Conservation (phyloP, 2,113 vertebrate species). For the Micromys minutus region DNA sequence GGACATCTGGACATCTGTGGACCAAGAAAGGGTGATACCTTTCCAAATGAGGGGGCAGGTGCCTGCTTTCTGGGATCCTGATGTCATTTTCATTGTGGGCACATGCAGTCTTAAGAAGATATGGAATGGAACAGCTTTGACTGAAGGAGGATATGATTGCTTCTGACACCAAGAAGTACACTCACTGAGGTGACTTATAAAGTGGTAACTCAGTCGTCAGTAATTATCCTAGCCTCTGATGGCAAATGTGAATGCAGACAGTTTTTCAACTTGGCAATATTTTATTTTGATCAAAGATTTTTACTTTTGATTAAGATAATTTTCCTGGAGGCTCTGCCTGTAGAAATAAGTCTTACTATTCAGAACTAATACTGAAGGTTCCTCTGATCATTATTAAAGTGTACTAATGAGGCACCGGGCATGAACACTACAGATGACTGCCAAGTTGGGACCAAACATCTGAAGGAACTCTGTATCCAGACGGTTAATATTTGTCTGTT, state of each 20-base stretch:
- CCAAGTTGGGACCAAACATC: neutral
- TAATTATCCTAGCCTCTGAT: conserved; percentile 27
- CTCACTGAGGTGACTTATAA: neutral
- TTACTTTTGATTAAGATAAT: conserved; percentile 56
- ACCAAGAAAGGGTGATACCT: neutral
- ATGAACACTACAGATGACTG: neutral
- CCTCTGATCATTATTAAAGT: neutral
- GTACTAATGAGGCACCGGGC: neutral
- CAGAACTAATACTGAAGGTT: neutral
- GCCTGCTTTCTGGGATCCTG: neutral
- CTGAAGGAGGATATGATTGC: neutral
- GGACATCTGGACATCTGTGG: neutral
- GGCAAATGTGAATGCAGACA: neutral
- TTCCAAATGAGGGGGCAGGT: neutral
- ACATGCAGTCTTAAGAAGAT: neutral
- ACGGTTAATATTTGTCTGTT: conserved; percentile 27
- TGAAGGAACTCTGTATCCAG: neutral
- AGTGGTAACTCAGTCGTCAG: neutral
- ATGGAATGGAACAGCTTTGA: neutral
- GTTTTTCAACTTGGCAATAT: conserved; percentile 38
- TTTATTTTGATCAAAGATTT: conserved; percentile 64
- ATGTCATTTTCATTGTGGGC: neutral
- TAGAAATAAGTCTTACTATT: neutral
- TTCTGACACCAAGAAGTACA: neutral
- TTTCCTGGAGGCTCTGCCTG: conserved; percentile 50